Percentiles rank a stretch among this genome's conserved stretches.
Evolutionary conservation across 2,113 vertebrate species (phyloP).

Genomic region (Taxidea taxus): DNA sequence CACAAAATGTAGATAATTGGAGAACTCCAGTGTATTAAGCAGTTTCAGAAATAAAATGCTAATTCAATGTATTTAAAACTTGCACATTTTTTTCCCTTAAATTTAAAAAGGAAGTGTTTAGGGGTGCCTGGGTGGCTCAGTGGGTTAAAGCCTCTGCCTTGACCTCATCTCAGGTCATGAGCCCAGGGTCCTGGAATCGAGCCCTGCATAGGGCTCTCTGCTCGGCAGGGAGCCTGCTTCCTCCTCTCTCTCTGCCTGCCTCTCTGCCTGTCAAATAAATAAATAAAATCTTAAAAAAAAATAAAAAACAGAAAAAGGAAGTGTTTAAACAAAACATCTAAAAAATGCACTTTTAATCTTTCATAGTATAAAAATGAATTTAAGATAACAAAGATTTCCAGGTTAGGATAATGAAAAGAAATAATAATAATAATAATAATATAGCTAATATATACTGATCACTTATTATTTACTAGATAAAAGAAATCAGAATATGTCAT

Average conservation of each 20-base stretch:
- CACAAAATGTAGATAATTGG: background rate
- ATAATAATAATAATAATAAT: background rate
- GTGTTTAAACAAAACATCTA: background rate
- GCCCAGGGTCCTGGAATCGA: no score
- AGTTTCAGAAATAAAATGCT: background rate
- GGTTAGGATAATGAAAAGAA: background rate
- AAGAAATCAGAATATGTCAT: background rate
- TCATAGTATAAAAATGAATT: conserved; percentile 17
- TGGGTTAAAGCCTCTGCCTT: no score
- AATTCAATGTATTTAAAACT: background rate
- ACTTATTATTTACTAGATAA: background rate
- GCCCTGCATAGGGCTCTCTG: no score
- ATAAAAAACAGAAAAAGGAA: no score
- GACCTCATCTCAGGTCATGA: no score
- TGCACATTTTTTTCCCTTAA: background rate
- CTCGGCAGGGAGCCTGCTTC: no score
- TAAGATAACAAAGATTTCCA: background rate
- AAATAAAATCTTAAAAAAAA: no score
- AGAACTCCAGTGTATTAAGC: background rate
- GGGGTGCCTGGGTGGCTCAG: no score
- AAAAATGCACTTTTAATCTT: background rate
- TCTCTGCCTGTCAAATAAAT: no score
- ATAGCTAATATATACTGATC: background rate
- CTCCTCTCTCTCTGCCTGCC: no score
- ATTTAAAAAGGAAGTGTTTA: background rate